Percentiles rank a stretch among this genome's conserved stretches.
Evolutionary conservation across 53 echinoderm and acorn worm genomes (phyloP).

Genomic region (Crossaster papposus): DNA sequence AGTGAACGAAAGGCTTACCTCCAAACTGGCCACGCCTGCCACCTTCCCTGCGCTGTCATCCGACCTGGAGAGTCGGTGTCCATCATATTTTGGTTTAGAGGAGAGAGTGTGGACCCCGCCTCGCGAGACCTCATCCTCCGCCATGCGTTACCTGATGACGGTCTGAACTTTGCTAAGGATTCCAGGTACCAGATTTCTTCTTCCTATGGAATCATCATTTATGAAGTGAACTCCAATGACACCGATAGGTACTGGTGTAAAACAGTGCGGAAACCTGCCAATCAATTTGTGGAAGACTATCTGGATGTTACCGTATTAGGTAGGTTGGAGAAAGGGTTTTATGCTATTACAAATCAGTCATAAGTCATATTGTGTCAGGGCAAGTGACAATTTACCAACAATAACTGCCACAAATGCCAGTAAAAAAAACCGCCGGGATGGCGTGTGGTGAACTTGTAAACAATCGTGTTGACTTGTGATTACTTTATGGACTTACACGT

Average conservation of each 20-base stretch:
- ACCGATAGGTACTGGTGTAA: conserved; percentile 39
- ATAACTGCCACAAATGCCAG: no score
- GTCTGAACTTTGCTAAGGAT: neutral
- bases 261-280: neutral
- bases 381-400: no score
- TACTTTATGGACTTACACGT: no score
- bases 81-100: conserved; percentile 11
- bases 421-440: no score
- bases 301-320: conserved; percentile 18
- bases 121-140: neutral
- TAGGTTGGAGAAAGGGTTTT: neutral
- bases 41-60: neutral
- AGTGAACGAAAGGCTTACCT: neutral
- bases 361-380: no score
- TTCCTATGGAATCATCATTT: conserved; percentile 2
- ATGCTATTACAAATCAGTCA: no score
- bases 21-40: neutral
- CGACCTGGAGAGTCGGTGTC: neutral
- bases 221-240: neutral
- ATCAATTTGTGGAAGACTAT: conserved; percentile 8
- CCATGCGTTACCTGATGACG: neutral
- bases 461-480: no score
- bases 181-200: neutral
- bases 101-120: neutral
- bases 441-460: no score